Evolutionary conservation across 2,797 vertebrate genomes (phyloP).

Genomic region (Clarias pachynema): DNA sequence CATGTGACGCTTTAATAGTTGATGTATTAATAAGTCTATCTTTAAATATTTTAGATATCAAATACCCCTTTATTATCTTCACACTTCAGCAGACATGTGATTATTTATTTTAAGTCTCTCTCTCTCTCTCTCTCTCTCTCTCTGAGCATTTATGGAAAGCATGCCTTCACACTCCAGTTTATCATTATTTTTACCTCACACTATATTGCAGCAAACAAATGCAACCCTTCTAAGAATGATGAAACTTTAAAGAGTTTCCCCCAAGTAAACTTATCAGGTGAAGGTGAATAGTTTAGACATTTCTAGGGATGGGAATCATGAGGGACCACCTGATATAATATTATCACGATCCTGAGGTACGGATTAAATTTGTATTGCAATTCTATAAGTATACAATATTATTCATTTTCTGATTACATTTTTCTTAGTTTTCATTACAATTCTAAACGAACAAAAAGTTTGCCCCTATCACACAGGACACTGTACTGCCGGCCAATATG

Average conservation of each 20-base stretch:
- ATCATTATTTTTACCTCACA: constrained; percentile 38
- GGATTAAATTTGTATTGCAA: too few relatives aligned
- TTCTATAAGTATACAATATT: too few relatives aligned
- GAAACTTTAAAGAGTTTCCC: not conserved
- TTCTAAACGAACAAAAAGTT: too few relatives aligned
- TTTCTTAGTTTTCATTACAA: too few relatives aligned
- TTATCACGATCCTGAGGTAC: too few relatives aligned
- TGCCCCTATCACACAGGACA: too few relatives aligned
- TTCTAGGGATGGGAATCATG: too few relatives aligned
- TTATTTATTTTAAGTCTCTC: constrained; percentile 18
- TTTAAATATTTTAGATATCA: constrained; percentile 40
- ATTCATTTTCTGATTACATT: too few relatives aligned
- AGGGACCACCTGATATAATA: too few relatives aligned
- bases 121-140: too few relatives aligned
- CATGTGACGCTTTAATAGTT: not conserved
- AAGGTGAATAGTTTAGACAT: not conserved
- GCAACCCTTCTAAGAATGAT: not conserved
- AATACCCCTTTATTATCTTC: constrained; percentile 33
- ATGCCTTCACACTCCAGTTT: constrained; percentile 30
- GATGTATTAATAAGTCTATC: constrained; percentile 14
- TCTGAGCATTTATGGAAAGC: constrained; percentile 6
- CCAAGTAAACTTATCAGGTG: not conserved
- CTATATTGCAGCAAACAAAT: constrained; percentile 19
- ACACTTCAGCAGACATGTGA: constrained; percentile 34
- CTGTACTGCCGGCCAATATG: too few relatives aligned